Evolutionary conservation across 2,888 invertebrate species (phyloP).

Genomic region (Trissolcus brochymenae): DNA sequence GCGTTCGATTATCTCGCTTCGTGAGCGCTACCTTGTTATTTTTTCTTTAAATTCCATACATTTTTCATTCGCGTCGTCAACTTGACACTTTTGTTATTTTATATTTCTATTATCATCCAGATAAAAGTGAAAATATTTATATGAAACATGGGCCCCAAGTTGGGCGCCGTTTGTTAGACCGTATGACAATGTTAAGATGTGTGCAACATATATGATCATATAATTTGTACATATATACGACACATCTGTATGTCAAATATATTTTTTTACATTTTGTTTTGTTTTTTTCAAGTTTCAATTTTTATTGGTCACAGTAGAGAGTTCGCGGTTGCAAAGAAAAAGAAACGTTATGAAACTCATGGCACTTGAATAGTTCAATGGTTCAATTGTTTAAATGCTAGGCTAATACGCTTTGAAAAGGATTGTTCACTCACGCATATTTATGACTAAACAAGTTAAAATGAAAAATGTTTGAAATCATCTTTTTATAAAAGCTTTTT

Average conservation of each 20-base stretch:
- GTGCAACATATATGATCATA: too few species aligned
- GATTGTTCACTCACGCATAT: conserved; percentile 10
- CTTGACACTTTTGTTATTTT: background rate
- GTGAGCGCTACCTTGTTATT: conserved; percentile 16
- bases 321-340: background rate
- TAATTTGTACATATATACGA: too few species aligned
- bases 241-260: too few species aligned
- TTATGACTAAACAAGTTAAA: conserved; percentile 2
- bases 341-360: conserved; percentile 17
- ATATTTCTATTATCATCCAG: background rate
- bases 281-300: background rate
- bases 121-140: too few species aligned
- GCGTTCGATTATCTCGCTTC: conserved; percentile 20
- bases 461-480: too few species aligned
- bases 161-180: too few species aligned
- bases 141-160: too few species aligned
- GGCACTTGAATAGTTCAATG: conserved; percentile 10
- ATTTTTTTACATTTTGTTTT: too few species aligned
- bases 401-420: conserved; percentile 11
- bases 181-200: too few species aligned
- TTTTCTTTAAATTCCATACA: background rate
- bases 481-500: too few species aligned
- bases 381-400: conserved; percentile 29
- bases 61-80: background rate
- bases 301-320: background rate